Evolutionary conservation across 2,888 invertebrate species (phyloP).

Genomic region (Thereva nobilitata): DNA sequence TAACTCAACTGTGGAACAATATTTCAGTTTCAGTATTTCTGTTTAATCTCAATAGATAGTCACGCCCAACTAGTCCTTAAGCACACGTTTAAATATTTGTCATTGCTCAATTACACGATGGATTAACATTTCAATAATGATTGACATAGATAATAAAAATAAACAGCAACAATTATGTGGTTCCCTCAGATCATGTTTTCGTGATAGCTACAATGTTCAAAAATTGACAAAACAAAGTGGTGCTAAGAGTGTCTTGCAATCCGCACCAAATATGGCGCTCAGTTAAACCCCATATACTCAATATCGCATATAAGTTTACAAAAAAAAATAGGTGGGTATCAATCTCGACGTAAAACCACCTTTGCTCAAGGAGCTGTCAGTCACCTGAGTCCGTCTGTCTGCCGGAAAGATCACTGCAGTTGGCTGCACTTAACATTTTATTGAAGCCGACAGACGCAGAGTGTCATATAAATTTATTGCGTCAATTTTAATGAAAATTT

Average conservation of each 20-base stretch:
- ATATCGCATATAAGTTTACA: background rate
- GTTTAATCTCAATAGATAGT: too few relatives aligned
- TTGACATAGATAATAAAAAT: too few relatives aligned
- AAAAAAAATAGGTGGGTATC: background rate
- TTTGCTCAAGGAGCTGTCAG: background rate
- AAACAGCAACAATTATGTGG: too few relatives aligned
- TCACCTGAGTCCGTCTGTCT: background rate
- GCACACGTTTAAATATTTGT: too few relatives aligned
- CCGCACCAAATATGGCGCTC: too few relatives aligned
- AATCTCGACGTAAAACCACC: background rate
- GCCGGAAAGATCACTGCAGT: slow-evolving; percentile 3
- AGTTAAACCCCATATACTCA: too few relatives aligned
- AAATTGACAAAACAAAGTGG: slow-evolving; percentile 20
- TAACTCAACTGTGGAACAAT: too few relatives aligned
- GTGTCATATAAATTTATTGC: slow-evolving; percentile 37
- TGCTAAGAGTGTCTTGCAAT: background rate
- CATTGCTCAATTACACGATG: too few relatives aligned
- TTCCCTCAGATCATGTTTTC: background rate
- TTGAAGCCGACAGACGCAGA: slow-evolving; percentile 28
- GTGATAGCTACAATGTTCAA: slow-evolving; percentile 5
- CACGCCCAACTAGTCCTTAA: too few relatives aligned
- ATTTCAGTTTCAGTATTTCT: too few relatives aligned
- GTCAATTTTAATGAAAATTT: too few relatives aligned
- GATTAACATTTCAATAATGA: too few relatives aligned
- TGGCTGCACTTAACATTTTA: background rate